These are phyloP conservation scores for Chaetorhynchus papuensis DNA, from an alignment of 2,113 vertebrate species.

Conservation along the genomic window DNA sequence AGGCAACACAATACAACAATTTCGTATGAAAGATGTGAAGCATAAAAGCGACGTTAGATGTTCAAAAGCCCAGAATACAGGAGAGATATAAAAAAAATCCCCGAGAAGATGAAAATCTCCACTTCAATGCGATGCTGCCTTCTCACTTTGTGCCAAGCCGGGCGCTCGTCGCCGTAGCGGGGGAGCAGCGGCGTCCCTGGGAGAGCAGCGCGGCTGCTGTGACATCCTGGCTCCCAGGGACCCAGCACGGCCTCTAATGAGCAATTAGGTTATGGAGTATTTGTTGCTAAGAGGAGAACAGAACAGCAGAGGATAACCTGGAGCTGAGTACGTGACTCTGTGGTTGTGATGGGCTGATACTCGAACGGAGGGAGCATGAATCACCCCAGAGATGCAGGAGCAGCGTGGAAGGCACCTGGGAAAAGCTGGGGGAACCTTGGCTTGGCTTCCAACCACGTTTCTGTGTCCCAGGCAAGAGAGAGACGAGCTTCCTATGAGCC, in stretches of 20 bases:
- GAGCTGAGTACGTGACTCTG: background rate
- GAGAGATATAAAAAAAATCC: constrained; percentile 47
- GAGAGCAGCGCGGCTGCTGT: background rate
- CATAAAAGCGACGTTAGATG: constrained; percentile 71
- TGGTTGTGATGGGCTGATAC: background rate
- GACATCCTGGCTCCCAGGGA: constrained; percentile 40
- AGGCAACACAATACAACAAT: constrained; percentile 75
- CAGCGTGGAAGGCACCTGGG: background rate
- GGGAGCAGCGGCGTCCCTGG: background rate
- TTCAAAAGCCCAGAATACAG: constrained; percentile 68
- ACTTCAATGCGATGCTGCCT: constrained; percentile 63
- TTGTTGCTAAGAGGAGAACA: constrained; percentile 22
- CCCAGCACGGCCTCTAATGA: background rate
- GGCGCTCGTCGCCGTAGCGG: background rate
- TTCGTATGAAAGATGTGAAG: constrained; percentile 59
- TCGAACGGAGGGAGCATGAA: background rate
- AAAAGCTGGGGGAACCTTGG: background rate
- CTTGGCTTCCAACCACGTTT: accelerated
- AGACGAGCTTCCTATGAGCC: background rate
- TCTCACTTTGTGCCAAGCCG: constrained; percentile 26
- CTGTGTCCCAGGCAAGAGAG: background rate
- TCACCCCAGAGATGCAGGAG: background rate
- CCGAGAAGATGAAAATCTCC: constrained; percentile 66
- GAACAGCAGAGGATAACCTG: background rate
- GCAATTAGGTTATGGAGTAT: constrained; percentile 59